phyloP scores from a whole-genome alignment of 53 echinoderm and acorn worm genomes.

The Crossaster papposus region DNA sequence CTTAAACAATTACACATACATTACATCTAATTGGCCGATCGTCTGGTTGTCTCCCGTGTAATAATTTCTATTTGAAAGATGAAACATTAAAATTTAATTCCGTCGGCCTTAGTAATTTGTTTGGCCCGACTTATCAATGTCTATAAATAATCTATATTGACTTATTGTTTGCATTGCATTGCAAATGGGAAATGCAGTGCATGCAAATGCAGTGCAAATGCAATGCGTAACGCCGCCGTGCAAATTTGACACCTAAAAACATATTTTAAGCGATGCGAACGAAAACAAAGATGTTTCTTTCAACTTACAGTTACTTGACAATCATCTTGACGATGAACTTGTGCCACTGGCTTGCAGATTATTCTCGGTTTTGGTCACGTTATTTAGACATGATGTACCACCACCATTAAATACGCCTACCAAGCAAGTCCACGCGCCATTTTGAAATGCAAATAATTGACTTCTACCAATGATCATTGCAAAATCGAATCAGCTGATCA shows the following conservation, averaged over 20 bases:
- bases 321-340: slow-evolving; percentile 10
- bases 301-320: neutral
- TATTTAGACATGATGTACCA: neutral
- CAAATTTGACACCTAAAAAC: neutral
- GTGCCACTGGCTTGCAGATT: neutral
- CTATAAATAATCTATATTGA: too few species aligned
- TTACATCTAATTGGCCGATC: too few species aligned
- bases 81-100: too few species aligned
- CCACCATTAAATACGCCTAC: slow-evolving; percentile 7
- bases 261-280: neutral
- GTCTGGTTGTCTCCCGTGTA: too few species aligned
- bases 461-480: slow-evolving; percentile 45
- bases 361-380: neutral
- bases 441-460: slow-evolving; percentile 42
- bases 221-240: too few species aligned
- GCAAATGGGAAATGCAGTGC: too few species aligned
- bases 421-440: slow-evolving; percentile 54
- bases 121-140: too few species aligned
- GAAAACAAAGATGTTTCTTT: neutral
- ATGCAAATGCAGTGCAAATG: too few species aligned
- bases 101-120: too few species aligned
- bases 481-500: slow-evolving; percentile 16
- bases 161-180: too few species aligned
- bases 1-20: too few species aligned
- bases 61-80: too few species aligned